Conservation (phyloP, 1,140 invertebrate genomes). For the Belonocnema kinseyi region DNA sequence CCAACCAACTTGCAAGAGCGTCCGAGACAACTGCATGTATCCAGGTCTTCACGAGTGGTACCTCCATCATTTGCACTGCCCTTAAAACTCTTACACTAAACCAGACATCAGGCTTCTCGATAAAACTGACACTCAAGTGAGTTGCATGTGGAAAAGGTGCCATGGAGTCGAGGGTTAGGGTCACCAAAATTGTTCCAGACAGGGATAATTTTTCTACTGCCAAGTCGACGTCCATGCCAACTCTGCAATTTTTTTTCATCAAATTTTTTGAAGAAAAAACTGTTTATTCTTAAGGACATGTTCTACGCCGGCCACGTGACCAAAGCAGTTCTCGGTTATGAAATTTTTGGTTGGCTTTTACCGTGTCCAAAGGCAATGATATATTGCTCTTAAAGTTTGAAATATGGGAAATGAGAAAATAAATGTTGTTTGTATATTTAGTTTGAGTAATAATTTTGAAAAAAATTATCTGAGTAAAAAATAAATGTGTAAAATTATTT, state of each 20-base stretch:
- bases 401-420: no score
- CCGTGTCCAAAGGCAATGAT: no score
- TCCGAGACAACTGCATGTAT: constrained; percentile 78
- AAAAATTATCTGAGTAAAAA: no score
- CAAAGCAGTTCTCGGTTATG: no score
- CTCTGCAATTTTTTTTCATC: constrained; percentile 52
- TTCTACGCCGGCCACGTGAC: no score
- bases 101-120: constrained; percentile 78
- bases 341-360: no score
- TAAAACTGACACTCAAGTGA: constrained; percentile 74
- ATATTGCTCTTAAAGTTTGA: no score
- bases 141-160: constrained; percentile 78
- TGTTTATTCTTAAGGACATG: no score
- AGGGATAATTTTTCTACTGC: constrained; percentile 76
- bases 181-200: constrained; percentile 73
- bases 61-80: constrained; percentile 77
- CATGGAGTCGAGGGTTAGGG: constrained; percentile 73
- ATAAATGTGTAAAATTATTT: no score
- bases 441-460: no score
- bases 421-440: no score
- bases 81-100: constrained; percentile 76
- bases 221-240: constrained; percentile 74
- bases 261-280: not conserved
- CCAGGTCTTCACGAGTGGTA: constrained; percentile 78
- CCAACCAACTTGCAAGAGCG: constrained; percentile 76